Evolutionary conservation across 2,888 invertebrate species (phyloP).

Genomic region (Lasioglossum figueresi): DNA sequence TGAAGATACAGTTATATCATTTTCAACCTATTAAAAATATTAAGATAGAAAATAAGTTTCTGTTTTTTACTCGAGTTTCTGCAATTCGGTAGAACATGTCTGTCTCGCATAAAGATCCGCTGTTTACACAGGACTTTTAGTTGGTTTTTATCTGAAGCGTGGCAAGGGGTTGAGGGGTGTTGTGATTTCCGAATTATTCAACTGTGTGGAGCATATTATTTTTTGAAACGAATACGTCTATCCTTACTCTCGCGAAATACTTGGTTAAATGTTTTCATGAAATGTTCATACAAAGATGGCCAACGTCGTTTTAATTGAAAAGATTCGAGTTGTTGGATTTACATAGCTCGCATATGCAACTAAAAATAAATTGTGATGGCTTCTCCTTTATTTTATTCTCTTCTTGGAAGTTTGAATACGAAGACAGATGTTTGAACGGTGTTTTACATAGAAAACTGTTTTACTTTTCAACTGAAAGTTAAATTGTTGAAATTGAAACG

Average conservation of each 20-base stretch:
- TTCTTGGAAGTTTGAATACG: neutral
- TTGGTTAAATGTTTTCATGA: neutral
- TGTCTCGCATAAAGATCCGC: too few species aligned
- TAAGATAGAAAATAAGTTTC: too few species aligned
- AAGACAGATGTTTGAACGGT: neutral
- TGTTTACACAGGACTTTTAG: too few species aligned
- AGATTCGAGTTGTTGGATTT: neutral
- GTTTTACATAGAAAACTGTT: neutral
- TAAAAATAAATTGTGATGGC: too few species aligned
- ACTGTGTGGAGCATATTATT: too few species aligned
- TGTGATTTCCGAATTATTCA: neutral
- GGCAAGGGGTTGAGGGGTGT: neutral
- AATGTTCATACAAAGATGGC: neutral
- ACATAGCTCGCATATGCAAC: neutral
- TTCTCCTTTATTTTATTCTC: neutral
- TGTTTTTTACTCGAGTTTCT: too few species aligned
- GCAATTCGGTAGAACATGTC: too few species aligned
- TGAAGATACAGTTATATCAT: too few species aligned
- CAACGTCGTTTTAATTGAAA: neutral
- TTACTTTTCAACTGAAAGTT: neutral
- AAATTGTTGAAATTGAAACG: neutral
- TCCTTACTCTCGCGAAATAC: neutral
- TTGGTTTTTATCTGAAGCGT: neutral
- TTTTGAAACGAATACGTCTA: neutral
- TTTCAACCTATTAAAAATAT: too few species aligned